A percentile compares a stretch with the other conserved stretches of the same genome.
Conservation (phyloP, 2,888 invertebrate genomes). For the Miltochrista miniata region DNA sequence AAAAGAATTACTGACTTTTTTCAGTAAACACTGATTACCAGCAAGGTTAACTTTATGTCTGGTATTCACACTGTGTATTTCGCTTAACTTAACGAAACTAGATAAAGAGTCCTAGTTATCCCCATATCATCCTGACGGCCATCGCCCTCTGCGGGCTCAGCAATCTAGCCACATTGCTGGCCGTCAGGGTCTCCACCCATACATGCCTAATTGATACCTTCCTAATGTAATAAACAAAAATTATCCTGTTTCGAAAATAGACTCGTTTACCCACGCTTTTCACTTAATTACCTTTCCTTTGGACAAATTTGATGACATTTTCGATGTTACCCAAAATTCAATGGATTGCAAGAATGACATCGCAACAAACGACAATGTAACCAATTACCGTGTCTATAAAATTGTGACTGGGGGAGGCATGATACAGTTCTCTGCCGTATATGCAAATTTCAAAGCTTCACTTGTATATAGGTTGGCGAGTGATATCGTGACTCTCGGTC, state of each 20-base stretch:
- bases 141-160: too few species aligned
- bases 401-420: slow-evolving; percentile 29
- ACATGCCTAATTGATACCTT: too few species aligned
- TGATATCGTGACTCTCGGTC: slow-evolving; percentile 73
- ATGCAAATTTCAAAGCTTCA: slow-evolving; percentile 48
- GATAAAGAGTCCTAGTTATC: too few species aligned
- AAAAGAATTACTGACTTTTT: too few species aligned
- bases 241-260: background rate
- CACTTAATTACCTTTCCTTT: background rate
- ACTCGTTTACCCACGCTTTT: background rate
- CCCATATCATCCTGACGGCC: too few species aligned
- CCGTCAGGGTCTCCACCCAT: too few species aligned
- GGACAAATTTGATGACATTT: background rate
- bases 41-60: too few species aligned
- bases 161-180: too few species aligned
- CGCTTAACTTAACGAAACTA: too few species aligned
- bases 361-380: slow-evolving; percentile 37
- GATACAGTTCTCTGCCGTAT: slow-evolving; percentile 42
- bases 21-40: too few species aligned
- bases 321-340: background rate
- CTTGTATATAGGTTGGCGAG: slow-evolving; percentile 42
- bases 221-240: background rate
- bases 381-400: slow-evolving; percentile 44
- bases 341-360: slow-evolving; percentile 18
- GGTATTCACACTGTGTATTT: too few species aligned